phyloP scores from a whole-genome alignment of 2,888 invertebrate genomes.

The Leucozona laternaria region DNA sequence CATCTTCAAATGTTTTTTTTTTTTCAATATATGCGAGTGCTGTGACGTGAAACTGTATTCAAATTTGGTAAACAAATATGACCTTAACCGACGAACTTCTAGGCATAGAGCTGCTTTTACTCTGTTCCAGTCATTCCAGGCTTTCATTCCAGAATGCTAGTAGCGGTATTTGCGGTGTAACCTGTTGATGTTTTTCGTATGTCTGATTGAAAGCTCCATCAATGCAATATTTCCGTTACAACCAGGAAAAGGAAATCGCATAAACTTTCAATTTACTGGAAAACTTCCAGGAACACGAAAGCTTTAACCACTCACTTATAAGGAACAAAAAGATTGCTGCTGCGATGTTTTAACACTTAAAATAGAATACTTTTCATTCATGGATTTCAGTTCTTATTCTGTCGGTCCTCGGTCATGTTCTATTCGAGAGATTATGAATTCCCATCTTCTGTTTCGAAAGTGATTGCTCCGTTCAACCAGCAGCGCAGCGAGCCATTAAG shows the following conservation, averaged over 20 bases:
- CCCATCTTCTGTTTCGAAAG: background rate
- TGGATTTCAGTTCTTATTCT: conserved; percentile 64
- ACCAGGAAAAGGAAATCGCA: background rate
- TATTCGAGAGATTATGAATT: conserved; percentile 15
- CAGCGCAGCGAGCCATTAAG: background rate
- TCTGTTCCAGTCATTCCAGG: background rate
- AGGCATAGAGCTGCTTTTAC: conserved; percentile 11
- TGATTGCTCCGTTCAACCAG: conserved; percentile 7
- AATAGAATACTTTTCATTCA: conserved; percentile 63
- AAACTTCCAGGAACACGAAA: conserved; percentile 61
- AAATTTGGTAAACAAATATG: conserved; percentile 65
- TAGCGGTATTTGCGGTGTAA: background rate
- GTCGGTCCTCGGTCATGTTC: conserved; percentile 56
- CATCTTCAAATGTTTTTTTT: background rate
- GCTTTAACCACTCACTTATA: conserved; percentile 44
- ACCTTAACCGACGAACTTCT: conserved; percentile 59
- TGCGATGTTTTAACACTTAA: conserved; percentile 58
- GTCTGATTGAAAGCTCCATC: conserved; percentile 5
- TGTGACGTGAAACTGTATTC: conserved; percentile 42
- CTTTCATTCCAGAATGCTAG: background rate
- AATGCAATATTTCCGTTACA: background rate
- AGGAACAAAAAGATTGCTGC: background rate
- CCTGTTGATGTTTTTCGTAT: conserved; percentile 52
- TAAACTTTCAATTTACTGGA: conserved; percentile 1
- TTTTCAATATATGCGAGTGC: background rate